A percentile compares a stretch with the other conserved stretches of the same genome.
phyloP scores from a whole-genome alignment of 2,888 invertebrate genomes.

The Mesorhabditis spiculigera region DNA sequence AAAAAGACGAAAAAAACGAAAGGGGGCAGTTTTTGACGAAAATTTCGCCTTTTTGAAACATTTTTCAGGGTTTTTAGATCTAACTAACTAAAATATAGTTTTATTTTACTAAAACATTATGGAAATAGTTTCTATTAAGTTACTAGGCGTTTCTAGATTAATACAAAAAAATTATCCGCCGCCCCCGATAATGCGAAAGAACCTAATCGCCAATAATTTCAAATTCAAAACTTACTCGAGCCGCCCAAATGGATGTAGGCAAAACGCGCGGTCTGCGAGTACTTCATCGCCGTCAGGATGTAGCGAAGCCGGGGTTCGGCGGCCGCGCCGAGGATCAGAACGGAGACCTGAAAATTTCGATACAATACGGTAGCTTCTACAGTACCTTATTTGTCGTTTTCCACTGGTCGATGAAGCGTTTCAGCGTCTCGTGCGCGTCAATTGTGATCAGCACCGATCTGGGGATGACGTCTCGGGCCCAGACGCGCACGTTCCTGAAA shows the following conservation, averaged over 20 bases:
- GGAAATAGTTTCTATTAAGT: too few relatives aligned
- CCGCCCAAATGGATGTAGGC: constrained; percentile 46
- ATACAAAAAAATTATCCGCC: too few relatives aligned
- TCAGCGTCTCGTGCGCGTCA: constrained; percentile 30
- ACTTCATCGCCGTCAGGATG: constrained; percentile 52
- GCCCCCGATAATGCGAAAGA: too few relatives aligned
- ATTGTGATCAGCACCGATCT: constrained; percentile 42
- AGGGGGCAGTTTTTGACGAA: too few relatives aligned
- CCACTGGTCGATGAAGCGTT: constrained; percentile 52
- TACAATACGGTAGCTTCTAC: neutral
- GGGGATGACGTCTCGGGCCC: constrained; percentile 59
- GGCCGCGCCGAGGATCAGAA: constrained; percentile 46
- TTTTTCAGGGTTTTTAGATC: too few relatives aligned
- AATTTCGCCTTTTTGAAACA: too few relatives aligned
- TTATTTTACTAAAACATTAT: too few relatives aligned
- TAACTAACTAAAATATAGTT: too few relatives aligned
- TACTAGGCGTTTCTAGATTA: too few relatives aligned
- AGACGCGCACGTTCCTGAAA: constrained; percentile 50
- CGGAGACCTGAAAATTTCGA: constrained; percentile 35
- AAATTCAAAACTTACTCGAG: constrained; percentile 10
- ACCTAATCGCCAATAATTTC: neutral
- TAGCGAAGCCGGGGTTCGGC: constrained; percentile 48
- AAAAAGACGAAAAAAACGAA: neutral
- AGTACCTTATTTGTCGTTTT: constrained; percentile 43
- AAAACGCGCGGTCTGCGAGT: constrained; percentile 48